These are phyloP conservation scores for Pogonophryne albipinna DNA, from an alignment of 2,797 vertebrate species.

Conservation along the genomic window DNA sequence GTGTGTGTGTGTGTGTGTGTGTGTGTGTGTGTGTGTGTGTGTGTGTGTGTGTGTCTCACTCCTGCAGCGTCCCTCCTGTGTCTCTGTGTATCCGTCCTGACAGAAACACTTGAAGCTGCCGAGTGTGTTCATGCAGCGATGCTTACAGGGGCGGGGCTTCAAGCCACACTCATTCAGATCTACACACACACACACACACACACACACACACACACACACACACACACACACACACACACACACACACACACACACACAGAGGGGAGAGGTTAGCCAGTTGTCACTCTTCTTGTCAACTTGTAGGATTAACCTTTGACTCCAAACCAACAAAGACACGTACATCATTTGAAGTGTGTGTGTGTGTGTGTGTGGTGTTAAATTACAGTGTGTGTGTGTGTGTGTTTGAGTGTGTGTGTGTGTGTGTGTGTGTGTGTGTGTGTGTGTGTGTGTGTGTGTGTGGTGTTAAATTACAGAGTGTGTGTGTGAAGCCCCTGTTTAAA, in stretches of 20 bases:
- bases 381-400: no score
- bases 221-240: conserved; percentile 44
- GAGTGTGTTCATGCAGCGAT: conserved; percentile 93
- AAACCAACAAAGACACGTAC: not conserved
- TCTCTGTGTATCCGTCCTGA: conserved; percentile 86
- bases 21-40: conserved; percentile 10
- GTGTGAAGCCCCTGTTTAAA: conserved; percentile 24
- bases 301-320: conserved; percentile 58
- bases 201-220: conserved; percentile 39
- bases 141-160: conserved; percentile 92
- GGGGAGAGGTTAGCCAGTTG: conserved; percentile 8
- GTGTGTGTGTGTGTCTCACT: conserved; percentile 77
- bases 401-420: no score
- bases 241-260: no score
- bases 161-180: conserved; percentile 95
- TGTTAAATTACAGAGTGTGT: not conserved
- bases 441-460: no score
- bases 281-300: conserved; percentile 24
- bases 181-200: conserved; percentile 70
- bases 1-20: not conserved
- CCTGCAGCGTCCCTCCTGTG: conserved; percentile 92
- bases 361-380: no score
- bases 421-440: conserved; percentile 3
- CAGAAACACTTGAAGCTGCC: conserved; percentile 98
- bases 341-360: conserved; percentile 2